Conservation (phyloP, 2,888 invertebrate genomes). For the Drosophila mimica region DNA sequence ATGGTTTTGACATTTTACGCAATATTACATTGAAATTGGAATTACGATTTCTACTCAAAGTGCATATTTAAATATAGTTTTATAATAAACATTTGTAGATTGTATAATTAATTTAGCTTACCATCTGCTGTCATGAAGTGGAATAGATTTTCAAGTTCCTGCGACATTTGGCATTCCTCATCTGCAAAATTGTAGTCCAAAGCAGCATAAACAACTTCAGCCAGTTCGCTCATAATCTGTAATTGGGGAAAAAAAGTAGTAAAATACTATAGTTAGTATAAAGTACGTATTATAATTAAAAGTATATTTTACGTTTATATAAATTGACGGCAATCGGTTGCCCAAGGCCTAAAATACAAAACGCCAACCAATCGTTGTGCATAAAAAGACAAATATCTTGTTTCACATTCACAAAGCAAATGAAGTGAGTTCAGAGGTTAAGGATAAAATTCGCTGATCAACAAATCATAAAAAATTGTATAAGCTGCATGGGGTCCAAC, state of each 20-base stretch:
- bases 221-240: constrained; percentile 92
- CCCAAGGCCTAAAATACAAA: constrained; percentile 2
- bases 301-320: neutral
- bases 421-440: constrained; percentile 33
- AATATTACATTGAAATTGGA: neutral
- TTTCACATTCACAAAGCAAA: neutral
- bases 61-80: neutral
- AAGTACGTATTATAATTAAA: constrained; percentile 2
- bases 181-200: constrained; percentile 94
- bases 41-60: neutral
- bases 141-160: constrained; percentile 94
- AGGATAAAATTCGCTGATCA: constrained; percentile 39
- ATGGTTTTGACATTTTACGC: neutral
- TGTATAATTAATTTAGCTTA: constrained; percentile 78
- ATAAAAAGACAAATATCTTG: neutral
- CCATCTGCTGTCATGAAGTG: constrained; percentile 93
- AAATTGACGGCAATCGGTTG: neutral
- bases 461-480: constrained; percentile 8
- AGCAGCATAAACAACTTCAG: constrained; percentile 94
- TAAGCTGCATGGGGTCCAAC: constrained; percentile 4
- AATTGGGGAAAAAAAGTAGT: constrained; percentile 80
- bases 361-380: neutral
- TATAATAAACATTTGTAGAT: neutral
- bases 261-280: neutral
- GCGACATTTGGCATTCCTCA: constrained; percentile 94